Percentiles rank a stretch among this genome's conserved stretches.
These are phyloP conservation scores for Rhodinocichla rosea DNA, from an alignment of 2,113 vertebrate species.

Conservation along the genomic window DNA sequence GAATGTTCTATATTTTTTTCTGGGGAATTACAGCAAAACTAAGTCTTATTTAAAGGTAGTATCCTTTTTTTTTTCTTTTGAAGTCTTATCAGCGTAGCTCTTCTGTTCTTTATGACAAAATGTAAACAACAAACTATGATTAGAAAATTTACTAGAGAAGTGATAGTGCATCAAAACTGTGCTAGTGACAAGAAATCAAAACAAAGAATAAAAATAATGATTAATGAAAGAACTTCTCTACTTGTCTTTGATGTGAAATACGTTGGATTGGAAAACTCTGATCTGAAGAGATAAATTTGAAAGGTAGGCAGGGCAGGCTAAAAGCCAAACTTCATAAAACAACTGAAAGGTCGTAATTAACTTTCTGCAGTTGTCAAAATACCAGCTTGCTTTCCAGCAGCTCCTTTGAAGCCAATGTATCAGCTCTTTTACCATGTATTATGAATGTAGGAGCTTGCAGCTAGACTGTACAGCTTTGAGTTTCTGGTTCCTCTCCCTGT, in stretches of 20 bases:
- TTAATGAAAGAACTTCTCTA: neutral
- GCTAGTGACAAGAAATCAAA: constrained; percentile 13
- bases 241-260: constrained; percentile 28
- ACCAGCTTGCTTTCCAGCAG: neutral
- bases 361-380: constrained; percentile 32
- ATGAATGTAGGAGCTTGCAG: neutral
- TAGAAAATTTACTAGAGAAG: neutral
- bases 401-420: neutral
- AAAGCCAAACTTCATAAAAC: constrained; percentile 23
- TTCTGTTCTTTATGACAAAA: constrained; percentile 7
- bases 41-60: neutral
- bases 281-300: constrained; percentile 18
- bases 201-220: constrained; percentile 6
- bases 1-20: neutral
- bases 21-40: neutral
- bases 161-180: neutral
- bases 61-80: neutral
- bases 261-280: neutral
- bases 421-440: neutral
- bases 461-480: neutral
- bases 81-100: neutral
- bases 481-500: neutral
- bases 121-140: neutral
- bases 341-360: constrained; percentile 7
- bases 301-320: neutral